A percentile compares a stretch with the other conserved stretches of the same genome.
phyloP scores from a whole-genome alignment of 2,113 vertebrate genomes.

The Campylorhamphus procurvoides region DNA sequence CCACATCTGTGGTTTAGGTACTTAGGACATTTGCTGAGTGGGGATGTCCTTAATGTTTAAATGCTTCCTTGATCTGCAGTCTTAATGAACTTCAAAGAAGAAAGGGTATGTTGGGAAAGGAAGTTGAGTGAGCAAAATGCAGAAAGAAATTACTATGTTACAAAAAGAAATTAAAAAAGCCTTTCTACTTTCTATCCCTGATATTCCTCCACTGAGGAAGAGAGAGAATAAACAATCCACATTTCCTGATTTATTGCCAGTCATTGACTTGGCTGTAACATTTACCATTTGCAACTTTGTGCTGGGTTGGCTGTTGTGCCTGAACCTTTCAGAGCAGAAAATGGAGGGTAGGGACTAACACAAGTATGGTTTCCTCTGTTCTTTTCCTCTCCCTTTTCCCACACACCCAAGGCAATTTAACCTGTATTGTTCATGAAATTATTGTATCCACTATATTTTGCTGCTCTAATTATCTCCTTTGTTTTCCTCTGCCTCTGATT shows the following conservation, averaged over 20 bases:
- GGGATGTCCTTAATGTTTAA: neutral
- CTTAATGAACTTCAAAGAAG: neutral
- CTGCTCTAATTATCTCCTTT: neutral
- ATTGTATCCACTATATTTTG: neutral
- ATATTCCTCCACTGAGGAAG: neutral
- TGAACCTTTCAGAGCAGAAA: neutral
- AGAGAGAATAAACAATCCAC: neutral
- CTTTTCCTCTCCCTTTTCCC: neutral
- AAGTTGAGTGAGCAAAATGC: neutral
- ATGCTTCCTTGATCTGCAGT: neutral
- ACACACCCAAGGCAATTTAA: neutral
- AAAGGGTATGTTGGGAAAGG: neutral
- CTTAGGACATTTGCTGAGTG: neutral
- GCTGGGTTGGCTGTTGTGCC: neutral
- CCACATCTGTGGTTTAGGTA: neutral
- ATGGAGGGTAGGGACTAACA: neutral
- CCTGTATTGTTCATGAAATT: neutral
- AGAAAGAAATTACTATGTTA: neutral
- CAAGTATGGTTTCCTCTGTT: neutral
- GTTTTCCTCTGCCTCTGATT: neutral
- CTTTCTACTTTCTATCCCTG: neutral
- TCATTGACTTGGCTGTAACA: neutral
- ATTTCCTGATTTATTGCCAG: neutral
- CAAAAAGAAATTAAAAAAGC: neutral
- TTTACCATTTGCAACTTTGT: neutral